Percentiles rank a stretch among this genome's conserved stretches.
These are phyloP conservation scores for Clunio marinus DNA, from an alignment of 2,888 invertebrate genomes.

Conservation along the genomic window DNA sequence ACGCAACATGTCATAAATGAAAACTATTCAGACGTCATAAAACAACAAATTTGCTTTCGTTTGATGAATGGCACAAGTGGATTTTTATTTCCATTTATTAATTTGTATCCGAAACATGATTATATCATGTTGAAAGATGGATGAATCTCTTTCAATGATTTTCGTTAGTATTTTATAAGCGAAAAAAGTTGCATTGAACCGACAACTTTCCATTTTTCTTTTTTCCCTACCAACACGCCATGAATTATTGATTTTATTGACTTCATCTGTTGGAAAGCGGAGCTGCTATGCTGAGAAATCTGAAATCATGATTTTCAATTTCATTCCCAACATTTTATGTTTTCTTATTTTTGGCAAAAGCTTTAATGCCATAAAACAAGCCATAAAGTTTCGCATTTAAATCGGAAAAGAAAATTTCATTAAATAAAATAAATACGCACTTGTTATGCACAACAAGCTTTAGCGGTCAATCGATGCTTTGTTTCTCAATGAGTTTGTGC, in stretches of 20 bases:
- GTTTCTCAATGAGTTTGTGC: no score
- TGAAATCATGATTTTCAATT: neutral
- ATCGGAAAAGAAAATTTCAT: no score
- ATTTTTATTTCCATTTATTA: neutral
- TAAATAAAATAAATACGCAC: neutral
- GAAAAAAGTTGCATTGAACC: slow-evolving; percentile 18
- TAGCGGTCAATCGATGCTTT: neutral
- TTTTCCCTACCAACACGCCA: neutral
- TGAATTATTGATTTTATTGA: slow-evolving; percentile 32
- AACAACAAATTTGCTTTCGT: neutral
- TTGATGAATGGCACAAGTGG: slow-evolving; percentile 17
- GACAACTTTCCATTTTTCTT: slow-evolving; percentile 37
- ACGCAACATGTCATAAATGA: neutral
- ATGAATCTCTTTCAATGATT: slow-evolving; percentile 2
- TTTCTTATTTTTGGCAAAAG: neutral
- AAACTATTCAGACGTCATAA: slow-evolving; percentile 15
- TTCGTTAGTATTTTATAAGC: no score
- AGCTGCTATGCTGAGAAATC: neutral
- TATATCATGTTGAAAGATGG: slow-evolving; percentile 32
- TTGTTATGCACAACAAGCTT: neutral
- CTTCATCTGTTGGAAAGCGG: slow-evolving; percentile 23
- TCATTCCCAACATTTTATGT: neutral
- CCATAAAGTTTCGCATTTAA: no score
- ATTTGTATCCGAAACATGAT: slow-evolving; percentile 1
- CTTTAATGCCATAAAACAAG: no score